Base-by-base conservation (phyloP, 53 echinoderm and acorn worm genomes). In the Hippasteria phrygiana region DNA sequence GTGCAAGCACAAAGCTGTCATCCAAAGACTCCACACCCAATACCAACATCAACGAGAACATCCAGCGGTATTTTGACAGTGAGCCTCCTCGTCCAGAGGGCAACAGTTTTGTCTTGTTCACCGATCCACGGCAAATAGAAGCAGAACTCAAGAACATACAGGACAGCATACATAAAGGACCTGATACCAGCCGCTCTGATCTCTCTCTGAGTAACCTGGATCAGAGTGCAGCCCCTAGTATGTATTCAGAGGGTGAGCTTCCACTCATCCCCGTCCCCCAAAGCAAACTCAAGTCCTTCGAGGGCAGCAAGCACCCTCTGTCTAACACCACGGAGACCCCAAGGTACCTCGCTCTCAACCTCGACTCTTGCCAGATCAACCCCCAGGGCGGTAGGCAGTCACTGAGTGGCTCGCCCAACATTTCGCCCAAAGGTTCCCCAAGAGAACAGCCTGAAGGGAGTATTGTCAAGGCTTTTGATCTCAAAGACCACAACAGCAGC, bases 261-360 rank as follows among this genome's bases (percentile, higher is more conserved):
- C 88, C 88, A 10, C 43, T 53, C 11, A 64, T 88, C 41, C 78
- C 78, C 11, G 59, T 45, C 3, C 36, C 89, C 28, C 43, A 53
- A 16, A 80, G 80, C 43, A 79, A 59, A 67, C 62, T 32, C 32
- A 90, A 73, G 74, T 37, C 54, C 22, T 73, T 59, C 17, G 90
- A 90, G 33, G 82, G 81, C 41, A 82, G 82, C 41, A 87, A 59
- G 32, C 87, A 91, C 62, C 91, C 87, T 28, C n/a, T 91, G 78
- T 91, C 91, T 10, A 87, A 55, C 42, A 91, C 87, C 40, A 54
- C 87, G 1, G 91, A 91, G 43, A 91, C 91, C 4, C 87, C 78
- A 5, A 62, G 87, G 72, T 91, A 87, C 56, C 20, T 43, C 18
- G 38, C 67, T 70, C 66, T 66, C 10, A 54, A 85, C 38, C n/a